Conservation (phyloP, 1,140 invertebrate genomes). For the Mercenaria mercenaria region DNA sequence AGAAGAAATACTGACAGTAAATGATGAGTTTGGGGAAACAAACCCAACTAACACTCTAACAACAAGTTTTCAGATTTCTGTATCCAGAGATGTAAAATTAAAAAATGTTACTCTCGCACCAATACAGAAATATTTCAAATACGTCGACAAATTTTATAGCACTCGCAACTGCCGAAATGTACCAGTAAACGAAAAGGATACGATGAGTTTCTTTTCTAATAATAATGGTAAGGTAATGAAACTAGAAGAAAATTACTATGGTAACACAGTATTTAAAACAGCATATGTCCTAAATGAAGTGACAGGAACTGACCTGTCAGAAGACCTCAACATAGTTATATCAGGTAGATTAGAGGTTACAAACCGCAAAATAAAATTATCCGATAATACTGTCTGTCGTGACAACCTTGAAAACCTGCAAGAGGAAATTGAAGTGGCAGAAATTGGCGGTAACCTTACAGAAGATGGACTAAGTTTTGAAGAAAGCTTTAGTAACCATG, state of each 20-base stretch:
- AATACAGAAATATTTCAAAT: neutral
- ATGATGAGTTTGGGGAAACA: neutral
- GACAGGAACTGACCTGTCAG: neutral
- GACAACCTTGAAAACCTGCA: neutral
- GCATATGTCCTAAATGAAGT: neutral
- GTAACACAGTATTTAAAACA: too few species aligned
- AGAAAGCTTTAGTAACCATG: neutral
- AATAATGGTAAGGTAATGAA: too few species aligned
- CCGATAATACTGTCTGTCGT: neutral
- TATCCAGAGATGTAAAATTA: neutral
- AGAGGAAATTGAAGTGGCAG: neutral
- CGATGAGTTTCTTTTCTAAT: too few species aligned
- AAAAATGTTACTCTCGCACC: neutral
- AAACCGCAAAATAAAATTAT: neutral
- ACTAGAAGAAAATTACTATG: too few species aligned
- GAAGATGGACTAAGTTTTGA: neutral
- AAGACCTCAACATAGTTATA: neutral
- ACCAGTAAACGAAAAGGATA: too few species aligned
- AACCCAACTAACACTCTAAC: neutral
- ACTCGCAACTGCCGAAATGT: too few species aligned
- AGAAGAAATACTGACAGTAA: neutral
- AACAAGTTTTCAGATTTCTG: neutral
- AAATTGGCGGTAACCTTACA: neutral
- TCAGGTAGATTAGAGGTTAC: neutral
- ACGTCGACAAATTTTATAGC: too few species aligned